Conservation (phyloP, 2,113 vertebrate species). For the Melanostigma gelatinosum region DNA sequence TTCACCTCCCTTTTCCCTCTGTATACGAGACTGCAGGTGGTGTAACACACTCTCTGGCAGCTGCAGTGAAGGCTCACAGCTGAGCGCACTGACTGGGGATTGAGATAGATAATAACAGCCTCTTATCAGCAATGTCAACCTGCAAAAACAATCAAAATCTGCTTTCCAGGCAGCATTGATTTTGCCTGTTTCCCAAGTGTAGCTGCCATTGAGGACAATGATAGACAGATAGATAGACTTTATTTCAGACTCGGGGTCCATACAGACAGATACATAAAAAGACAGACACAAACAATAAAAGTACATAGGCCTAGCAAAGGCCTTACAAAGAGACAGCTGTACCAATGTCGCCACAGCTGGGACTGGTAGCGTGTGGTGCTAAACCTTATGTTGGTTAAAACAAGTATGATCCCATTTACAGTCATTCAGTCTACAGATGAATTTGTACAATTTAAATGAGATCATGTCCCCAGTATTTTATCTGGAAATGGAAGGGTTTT, state of each 20-base stretch:
- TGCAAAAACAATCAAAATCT: constrained; percentile 1
- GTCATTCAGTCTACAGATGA: too few species aligned
- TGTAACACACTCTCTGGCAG: constrained; percentile 18
- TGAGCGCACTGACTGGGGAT: constrained; percentile 4
- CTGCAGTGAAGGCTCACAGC: constrained; percentile 7
- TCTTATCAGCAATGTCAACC: background rate
- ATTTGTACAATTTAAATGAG: too few species aligned
- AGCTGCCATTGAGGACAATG: background rate
- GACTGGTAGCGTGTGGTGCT: too few species aligned
- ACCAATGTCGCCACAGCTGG: too few species aligned
- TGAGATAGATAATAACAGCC: constrained; percentile 6
- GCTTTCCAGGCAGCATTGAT: background rate
- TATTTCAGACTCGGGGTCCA: too few species aligned
- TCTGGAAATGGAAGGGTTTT: background rate
- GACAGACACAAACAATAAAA: too few species aligned
- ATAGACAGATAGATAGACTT: too few species aligned
- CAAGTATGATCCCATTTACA: too few species aligned
- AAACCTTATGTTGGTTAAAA: too few species aligned
- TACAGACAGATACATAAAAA: too few species aligned
- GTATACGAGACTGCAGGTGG: constrained; percentile 20
- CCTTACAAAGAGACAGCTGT: too few species aligned
- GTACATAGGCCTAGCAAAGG: too few species aligned
- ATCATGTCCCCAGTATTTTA: background rate
- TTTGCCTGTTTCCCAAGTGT: background rate
- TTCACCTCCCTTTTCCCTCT: constrained; percentile 10